Base-by-base conservation (phyloP, 2,797 vertebrate genomes). In the Enteromius trimaculatus region DNA sequence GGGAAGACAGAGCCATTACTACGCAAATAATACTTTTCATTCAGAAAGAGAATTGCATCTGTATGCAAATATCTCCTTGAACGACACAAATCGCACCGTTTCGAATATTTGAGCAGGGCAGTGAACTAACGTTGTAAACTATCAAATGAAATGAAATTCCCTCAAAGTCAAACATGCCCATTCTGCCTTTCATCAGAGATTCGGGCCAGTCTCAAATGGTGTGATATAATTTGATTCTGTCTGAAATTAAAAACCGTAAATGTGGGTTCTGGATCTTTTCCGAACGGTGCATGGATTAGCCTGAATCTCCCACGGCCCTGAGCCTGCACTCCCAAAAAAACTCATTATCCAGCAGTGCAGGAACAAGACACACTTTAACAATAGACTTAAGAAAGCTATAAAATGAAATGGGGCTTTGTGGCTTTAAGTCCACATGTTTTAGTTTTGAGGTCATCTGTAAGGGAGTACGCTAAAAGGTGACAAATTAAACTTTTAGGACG, bases 331-430 rank as follows among this genome's bases (percentile, higher is more conserved):
- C 23, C 49, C 26, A 76, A 72, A 44, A 79, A 91, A 92, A 81
- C 86, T 78, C 87, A 91, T 92, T 90, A 92, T 89, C 62, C 82
- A 62, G 82, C 51, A 84, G 69, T 58, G 80, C 31, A 21, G 26
- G 29, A 75, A 78, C 55, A 37, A 62, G 29, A 58, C 65, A 76
- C 37, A 49, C 6, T 82, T 81, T 75, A 86, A 42, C 76, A 89
- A 89, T 34, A 74, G 74, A 31, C 77, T 75, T 62, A 26, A 77
- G 37, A 29, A 60, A 62, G 75, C n/a, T 19, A 0, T 77, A 14
- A 44, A 42, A 44, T 29, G 7, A 42, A 77, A 77, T 44, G 55
- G 23, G 37, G n/a, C 10, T 77, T 77, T 44, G 75, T 23, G n/a
- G 34, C 23, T 62, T 77, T 62, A 44, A 44, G 75, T 77, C n/a